These are phyloP conservation scores for Chrysolina haemoptera DNA, from an alignment of 2,888 invertebrate species.

Conservation along the genomic window DNA sequence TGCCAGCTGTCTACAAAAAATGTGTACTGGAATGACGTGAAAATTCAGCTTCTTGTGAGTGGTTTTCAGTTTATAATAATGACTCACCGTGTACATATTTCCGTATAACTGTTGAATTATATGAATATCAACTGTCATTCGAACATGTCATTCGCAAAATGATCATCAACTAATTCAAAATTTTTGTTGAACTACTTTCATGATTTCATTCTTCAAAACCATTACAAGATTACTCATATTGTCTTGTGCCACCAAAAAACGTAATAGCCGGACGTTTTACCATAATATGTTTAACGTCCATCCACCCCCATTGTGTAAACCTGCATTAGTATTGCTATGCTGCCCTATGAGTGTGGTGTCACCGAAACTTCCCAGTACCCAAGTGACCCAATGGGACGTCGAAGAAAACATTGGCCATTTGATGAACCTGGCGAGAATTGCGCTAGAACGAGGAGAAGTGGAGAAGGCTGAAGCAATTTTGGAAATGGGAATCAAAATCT, in stretches of 20 bases:
- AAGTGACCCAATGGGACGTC: slow-evolving; percentile 56
- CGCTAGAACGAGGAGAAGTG: slow-evolving; percentile 65
- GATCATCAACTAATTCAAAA: slow-evolving; percentile 25
- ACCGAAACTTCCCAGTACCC: slow-evolving; percentile 23
- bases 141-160: slow-evolving; percentile 4
- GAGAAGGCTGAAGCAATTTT: slow-evolving; percentile 67
- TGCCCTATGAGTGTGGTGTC: slow-evolving; percentile 6
- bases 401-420: slow-evolving; percentile 67
- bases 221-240: slow-evolving; percentile 24
- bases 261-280: slow-evolving; percentile 14
- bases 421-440: slow-evolving; percentile 64
- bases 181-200: slow-evolving; percentile 41
- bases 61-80: too few relatives aligned
- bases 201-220: slow-evolving; percentile 37
- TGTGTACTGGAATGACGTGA: too few relatives aligned
- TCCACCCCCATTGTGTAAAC: slow-evolving; percentile 17
- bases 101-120: too few relatives aligned
- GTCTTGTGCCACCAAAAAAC: slow-evolving; percentile 10
- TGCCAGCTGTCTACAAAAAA: too few relatives aligned
- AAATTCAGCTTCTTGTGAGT: too few relatives aligned
- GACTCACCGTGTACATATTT: too few relatives aligned
- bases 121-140: neutral
- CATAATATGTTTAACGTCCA: slow-evolving; percentile 21
- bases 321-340: slow-evolving; percentile 7
- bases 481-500: slow-evolving; percentile 66